Percentiles rank a stretch among this genome's conserved stretches.
Evolutionary conservation across 2,113 vertebrate species (phyloP).

Genomic region (Craseonycteris thonglongyai): DNA sequence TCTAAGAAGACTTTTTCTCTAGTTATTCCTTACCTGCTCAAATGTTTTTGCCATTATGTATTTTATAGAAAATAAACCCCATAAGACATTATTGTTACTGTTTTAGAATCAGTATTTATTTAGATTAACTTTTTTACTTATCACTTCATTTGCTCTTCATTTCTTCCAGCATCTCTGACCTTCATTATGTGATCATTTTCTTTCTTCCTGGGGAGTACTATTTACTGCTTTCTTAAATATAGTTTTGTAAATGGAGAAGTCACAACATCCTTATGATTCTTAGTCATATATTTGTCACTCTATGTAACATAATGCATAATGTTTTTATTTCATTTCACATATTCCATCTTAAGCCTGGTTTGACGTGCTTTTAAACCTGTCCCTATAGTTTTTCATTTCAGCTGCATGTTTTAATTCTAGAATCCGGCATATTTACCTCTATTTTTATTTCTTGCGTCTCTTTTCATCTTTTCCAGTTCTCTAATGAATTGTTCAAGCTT

Average conservation of each 20-base stretch:
- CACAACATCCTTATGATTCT: not conserved
- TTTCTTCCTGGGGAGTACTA: not conserved
- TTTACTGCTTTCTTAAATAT: not conserved
- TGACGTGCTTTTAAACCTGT: not conserved
- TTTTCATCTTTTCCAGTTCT: not conserved
- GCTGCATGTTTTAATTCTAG: not conserved
- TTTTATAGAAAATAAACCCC: not conserved
- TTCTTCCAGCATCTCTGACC: not conserved
- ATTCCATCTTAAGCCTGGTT: not conserved
- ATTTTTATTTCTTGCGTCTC: not conserved
- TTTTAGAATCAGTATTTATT: not conserved
- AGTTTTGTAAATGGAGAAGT: not conserved
- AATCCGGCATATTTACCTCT: not conserved
- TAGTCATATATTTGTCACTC: not conserved
- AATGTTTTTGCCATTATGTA: not conserved
- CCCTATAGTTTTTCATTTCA: not conserved
- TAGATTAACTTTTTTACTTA: not conserved
- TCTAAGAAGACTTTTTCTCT: not conserved
- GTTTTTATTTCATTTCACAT: not conserved
- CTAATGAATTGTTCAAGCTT: not conserved
- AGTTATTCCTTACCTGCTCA: not conserved
- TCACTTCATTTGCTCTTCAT: not conserved
- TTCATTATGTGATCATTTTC: not conserved
- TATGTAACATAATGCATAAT: not conserved
- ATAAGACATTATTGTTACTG: not conserved